Base-by-base conservation (phyloP, 1,140 invertebrate genomes). In the Kradibia gibbosae region DNA sequence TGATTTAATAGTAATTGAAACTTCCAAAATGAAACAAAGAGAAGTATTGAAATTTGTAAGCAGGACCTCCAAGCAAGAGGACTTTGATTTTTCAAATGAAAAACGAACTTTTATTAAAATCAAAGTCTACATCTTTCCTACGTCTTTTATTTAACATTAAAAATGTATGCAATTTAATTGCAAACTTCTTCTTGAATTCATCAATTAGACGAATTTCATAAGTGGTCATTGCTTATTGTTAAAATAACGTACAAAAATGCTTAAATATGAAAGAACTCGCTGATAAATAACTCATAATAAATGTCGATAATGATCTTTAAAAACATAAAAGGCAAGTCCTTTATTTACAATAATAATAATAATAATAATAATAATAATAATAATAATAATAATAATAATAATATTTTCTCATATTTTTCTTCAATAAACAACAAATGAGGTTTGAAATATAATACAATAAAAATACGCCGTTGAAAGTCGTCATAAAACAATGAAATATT, bases 61-160 rank as follows among this genome's bases (percentile, higher is more conserved):
- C 13, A 20, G 31, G 25, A 62, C 34, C 36, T n/a, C 4, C 20
- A 25, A n/a, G n/a, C n/a, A n/a, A n/a, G n/a, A n/a, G n/a, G n/a
- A 48, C 1, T 74, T 75, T 76, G 36, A 81, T 81, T 76, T 81
- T 81, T 71, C 73, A 4, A 11, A 50, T 22, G 48, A 55, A 70
- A 81, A 81, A 76, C 25, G 53, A 81, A 81, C 73, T 76, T 65
- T 8, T 60, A 22, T 8, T 34, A 73, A n/a, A 60, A 72, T 34
- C 45, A 71, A 79, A 71, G 34, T 4, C 28, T n/a, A 17, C 20
- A 34, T 13, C 20, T 13, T 78, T 65, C 36, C 57, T 31, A 13
- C n/a, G 20, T 13, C 11, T 60, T 31, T 20, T 76, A 76, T 45
- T n/a, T 76, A 76, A 62, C 74, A 62, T 31, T n/a, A n/a, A n/a